Evolutionary conservation across 2,797 vertebrate species (phyloP).

Genomic region (Ateles fusciceps): DNA sequence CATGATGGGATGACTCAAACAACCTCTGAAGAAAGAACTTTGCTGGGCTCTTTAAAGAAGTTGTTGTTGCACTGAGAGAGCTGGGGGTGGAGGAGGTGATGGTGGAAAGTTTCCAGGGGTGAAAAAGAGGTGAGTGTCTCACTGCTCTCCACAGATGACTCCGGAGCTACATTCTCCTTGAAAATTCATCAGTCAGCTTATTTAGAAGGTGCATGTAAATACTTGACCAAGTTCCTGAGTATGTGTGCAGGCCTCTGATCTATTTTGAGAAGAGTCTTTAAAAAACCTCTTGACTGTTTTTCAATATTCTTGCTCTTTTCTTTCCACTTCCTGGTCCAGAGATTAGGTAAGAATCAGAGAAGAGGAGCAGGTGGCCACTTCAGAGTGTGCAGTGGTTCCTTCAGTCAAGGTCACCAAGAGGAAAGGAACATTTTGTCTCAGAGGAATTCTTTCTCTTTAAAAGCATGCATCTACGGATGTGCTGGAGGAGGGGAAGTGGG

Average conservation of each 20-base stretch:
- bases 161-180: neutral
- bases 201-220: neutral
- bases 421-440: neutral
- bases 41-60: neutral
- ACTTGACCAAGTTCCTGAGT: neutral
- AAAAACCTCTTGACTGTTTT: neutral
- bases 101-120: neutral
- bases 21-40: neutral
- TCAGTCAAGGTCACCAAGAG: neutral
- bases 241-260: neutral
- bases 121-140: neutral
- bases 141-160: neutral
- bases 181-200: neutral
- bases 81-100: neutral
- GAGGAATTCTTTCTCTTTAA: neutral
- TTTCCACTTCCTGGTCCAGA: constrained; percentile 14
- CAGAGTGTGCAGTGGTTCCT: neutral
- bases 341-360: neutral
- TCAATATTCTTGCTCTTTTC: neutral
- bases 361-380: neutral
- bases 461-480: neutral
- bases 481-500: neutral
- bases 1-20: neutral
- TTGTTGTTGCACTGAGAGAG: neutral
- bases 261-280: constrained; percentile 9